These are phyloP conservation scores for Ceratina japonica DNA, from an alignment of 1,140 invertebrate species.

Conservation along the genomic window DNA sequence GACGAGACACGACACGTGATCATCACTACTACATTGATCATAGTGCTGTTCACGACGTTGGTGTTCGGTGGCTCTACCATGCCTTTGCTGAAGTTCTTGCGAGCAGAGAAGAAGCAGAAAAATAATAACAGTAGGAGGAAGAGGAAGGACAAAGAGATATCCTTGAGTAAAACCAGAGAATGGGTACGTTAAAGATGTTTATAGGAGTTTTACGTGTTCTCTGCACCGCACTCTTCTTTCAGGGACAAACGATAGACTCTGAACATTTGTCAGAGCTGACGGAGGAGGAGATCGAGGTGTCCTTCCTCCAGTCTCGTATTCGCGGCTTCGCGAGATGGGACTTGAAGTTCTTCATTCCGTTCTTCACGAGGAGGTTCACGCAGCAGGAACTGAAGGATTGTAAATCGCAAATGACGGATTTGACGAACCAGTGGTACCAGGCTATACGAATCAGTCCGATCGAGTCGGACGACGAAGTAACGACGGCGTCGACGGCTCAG, in stretches of 20 bases:
- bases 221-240: constrained; percentile 47
- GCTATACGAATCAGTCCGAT: constrained; percentile 91
- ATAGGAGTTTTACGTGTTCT: background rate
- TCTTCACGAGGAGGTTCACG: constrained; percentile 96
- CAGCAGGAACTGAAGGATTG: constrained; percentile 97
- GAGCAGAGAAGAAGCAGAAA: constrained; percentile 84
- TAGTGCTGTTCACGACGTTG: constrained; percentile 96
- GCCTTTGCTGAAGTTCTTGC: constrained; percentile 94
- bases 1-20: constrained; percentile 96
- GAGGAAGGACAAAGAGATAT: constrained; percentile 90
- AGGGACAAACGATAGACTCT: constrained; percentile 96
- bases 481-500: constrained; percentile 72
- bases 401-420: constrained; percentile 96
- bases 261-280: constrained; percentile 97
- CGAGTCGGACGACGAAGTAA: constrained; percentile 84
- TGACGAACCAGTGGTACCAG: constrained; percentile 98
- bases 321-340: constrained; percentile 94
- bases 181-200: constrained; percentile 82
- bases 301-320: constrained; percentile 84
- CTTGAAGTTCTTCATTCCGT: constrained; percentile 95
- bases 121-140: constrained; percentile 79
- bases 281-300: constrained; percentile 94
- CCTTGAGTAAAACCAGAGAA: constrained; percentile 97
- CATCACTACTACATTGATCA: constrained; percentile 97
- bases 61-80: constrained; percentile 98